Evolutionary conservation across 2,888 invertebrate species (phyloP).

Genomic region (Drosophila macrospina): DNA sequence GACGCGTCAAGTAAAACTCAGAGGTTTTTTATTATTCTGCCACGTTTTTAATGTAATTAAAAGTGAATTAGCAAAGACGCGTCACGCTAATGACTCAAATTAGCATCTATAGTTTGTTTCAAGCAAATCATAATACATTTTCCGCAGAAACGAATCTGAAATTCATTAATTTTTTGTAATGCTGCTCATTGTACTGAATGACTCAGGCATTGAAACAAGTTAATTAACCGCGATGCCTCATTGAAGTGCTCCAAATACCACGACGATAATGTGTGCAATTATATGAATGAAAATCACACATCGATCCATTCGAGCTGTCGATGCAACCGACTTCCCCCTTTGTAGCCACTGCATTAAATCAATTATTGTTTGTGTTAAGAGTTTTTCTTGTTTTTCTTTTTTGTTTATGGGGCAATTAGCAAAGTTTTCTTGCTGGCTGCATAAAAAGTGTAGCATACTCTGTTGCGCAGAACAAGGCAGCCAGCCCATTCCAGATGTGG

Average conservation of each 20-base stretch:
- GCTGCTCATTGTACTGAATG: neutral
- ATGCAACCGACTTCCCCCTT: conserved; percentile 10
- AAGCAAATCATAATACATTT: too few species aligned
- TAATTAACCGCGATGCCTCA: neutral
- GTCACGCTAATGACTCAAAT: conserved; percentile 9
- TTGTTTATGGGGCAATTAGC: conserved; percentile 70
- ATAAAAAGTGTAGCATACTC: conserved; percentile 48
- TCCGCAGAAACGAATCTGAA: neutral
- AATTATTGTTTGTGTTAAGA: conserved; percentile 42
- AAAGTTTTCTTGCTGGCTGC: conserved; percentile 59
- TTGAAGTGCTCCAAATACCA: neutral
- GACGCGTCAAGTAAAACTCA: neutral
- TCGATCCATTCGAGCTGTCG: conserved; percentile 18
- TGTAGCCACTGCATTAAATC: conserved; percentile 48
- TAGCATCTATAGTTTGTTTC: neutral
- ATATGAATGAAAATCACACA: conserved; percentile 43
- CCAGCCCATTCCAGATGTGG: neutral
- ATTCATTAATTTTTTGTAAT: neutral
- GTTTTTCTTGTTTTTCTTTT: too few species aligned
- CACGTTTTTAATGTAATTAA: conserved; percentile 9
- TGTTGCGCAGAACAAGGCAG: neutral
- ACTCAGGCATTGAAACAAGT: conserved; percentile 4
- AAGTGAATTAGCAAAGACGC: conserved; percentile 10
- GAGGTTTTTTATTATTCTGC: neutral
- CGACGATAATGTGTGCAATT: conserved; percentile 42